These are phyloP conservation scores for Lerista edwardsae DNA, from an alignment of 2,797 vertebrate genomes.

Conservation along the genomic window DNA sequence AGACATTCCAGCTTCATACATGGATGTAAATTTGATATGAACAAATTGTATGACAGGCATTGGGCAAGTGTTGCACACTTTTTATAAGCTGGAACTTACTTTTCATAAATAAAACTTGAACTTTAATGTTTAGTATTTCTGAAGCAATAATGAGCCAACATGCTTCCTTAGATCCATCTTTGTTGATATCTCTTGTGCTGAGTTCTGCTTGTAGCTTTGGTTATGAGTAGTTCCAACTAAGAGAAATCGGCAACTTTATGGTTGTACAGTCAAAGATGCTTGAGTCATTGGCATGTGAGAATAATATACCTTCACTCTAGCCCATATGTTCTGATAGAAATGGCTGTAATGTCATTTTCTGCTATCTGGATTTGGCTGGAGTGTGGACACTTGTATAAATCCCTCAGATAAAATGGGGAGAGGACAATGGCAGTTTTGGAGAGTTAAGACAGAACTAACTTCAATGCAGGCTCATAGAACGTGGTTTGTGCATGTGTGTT, in stretches of 20 bases:
- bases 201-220: constrained; percentile 77
- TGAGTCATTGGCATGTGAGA: constrained; percentile 98
- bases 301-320: constrained; percentile 87
- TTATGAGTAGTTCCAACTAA: constrained; percentile 78
- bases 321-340: constrained; percentile 81
- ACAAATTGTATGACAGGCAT: not conserved
- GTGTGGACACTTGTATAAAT: constrained; percentile 78
- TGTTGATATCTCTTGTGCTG: constrained; percentile 82
- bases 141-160: constrained; percentile 66
- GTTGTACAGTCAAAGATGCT: constrained; percentile 93
- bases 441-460: not conserved
- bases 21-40: not conserved
- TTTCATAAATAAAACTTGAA: too few relatives aligned
- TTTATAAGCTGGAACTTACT: not conserved
- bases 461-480: not conserved
- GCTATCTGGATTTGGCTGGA: constrained; percentile 81
- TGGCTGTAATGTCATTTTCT: constrained; percentile 72
- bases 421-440: not conserved
- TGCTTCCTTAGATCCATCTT: constrained; percentile 97
- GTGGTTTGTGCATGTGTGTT: not conserved
- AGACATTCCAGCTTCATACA: not conserved
- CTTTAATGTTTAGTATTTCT: not conserved
- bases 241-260: constrained; percentile 85
- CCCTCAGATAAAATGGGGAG: not conserved
- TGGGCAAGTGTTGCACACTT: not conserved